Percentiles rank a stretch among this genome's conserved stretches.
Evolutionary conservation across 2,888 invertebrate species (phyloP).

Genomic region (Cloeon dipterum): DNA sequence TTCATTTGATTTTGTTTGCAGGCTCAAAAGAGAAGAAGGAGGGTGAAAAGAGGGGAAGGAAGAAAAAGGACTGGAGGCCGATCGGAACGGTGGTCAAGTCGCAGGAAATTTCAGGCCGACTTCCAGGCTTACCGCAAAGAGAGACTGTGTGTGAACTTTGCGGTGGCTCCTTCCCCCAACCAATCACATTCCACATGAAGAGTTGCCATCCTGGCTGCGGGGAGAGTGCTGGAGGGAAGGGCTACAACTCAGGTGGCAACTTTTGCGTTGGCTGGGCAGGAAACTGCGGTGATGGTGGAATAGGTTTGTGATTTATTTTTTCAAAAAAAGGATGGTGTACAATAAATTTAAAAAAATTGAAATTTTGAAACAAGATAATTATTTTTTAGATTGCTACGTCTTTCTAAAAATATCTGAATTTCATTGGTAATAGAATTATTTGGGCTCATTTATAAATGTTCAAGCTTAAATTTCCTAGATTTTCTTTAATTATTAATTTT

Average conservation of each 20-base stretch:
- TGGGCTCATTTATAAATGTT: too few species aligned
- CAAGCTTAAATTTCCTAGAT: too few species aligned
- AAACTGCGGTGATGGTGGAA: conserved; percentile 67
- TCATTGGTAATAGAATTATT: too few species aligned
- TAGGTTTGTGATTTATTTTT: conserved; percentile 24
- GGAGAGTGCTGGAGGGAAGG: conserved; percentile 59
- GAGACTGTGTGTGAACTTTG: conserved; percentile 63
- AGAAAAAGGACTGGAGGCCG: conserved; percentile 29
- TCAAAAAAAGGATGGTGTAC: too few species aligned
- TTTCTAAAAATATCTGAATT: too few species aligned
- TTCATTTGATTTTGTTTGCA: too few species aligned
- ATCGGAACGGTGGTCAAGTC: conserved; percentile 12
- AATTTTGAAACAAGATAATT: too few species aligned
- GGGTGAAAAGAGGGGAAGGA: conserved; percentile 27
- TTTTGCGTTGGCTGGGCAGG: conserved; percentile 79
- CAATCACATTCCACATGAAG: conserved; percentile 81
- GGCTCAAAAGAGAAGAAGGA: conserved; percentile 26
- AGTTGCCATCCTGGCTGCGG: conserved; percentile 81
- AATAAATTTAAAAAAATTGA: too few species aligned
- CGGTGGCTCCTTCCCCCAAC: conserved; percentile 47
- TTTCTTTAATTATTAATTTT: too few species aligned
- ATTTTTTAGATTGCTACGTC: too few species aligned
- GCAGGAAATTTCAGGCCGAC: too few species aligned
- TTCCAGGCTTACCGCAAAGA: conserved; percentile 14
- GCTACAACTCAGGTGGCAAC: conserved; percentile 76